phyloP scores from a whole-genome alignment of 2,113 vertebrate species.

The Xiphias gladius region DNA sequence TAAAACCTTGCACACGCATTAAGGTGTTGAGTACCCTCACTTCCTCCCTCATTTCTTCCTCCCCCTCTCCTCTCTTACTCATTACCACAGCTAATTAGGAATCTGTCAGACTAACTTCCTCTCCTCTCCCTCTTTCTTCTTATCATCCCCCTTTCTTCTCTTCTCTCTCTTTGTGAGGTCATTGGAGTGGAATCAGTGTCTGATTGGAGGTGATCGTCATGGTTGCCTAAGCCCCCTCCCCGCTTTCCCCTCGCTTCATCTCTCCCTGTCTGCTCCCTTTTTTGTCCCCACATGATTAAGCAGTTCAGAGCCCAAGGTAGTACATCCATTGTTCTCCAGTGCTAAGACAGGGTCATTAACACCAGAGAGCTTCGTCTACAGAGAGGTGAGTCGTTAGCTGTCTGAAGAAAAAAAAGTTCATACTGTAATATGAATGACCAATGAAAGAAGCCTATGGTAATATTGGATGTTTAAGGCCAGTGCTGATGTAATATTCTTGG shows the following conservation, averaged over 20 bases:
- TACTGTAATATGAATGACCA: conserved; percentile 4
- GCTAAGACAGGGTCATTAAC: conserved; percentile 74
- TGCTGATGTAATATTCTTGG: neutral
- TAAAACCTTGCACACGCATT: neutral
- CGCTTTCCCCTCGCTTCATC: neutral
- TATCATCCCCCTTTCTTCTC: neutral
- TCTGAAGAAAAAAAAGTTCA: conserved; percentile 29
- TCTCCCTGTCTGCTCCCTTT: conserved; percentile 7
- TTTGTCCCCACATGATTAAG: conserved; percentile 69
- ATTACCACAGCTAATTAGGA: conserved; percentile 64
- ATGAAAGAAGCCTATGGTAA: neutral
- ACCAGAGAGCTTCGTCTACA: conserved; percentile 40
- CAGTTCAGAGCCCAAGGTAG: conserved; percentile 61
- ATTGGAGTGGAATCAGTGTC: conserved; percentile 56
- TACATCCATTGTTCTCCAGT: conserved; percentile 65
- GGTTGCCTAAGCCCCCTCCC: conserved; percentile 4
- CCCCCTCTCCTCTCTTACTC: conserved; percentile 12
- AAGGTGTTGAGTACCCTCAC: conserved; percentile 15
- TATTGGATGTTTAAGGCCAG: neutral
- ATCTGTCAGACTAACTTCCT: conserved; percentile 46
- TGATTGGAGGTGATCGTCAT: conserved; percentile 66
- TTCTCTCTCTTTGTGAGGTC: conserved; percentile 38
- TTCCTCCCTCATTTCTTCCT: neutral
- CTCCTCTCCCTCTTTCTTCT: conserved; percentile 1
- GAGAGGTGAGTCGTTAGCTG: conserved; percentile 31